Percentiles rank a stretch among this genome's conserved stretches.
Evolutionary conservation across 2,888 invertebrate genomes (phyloP).

Genomic region (Xanthia togata): DNA sequence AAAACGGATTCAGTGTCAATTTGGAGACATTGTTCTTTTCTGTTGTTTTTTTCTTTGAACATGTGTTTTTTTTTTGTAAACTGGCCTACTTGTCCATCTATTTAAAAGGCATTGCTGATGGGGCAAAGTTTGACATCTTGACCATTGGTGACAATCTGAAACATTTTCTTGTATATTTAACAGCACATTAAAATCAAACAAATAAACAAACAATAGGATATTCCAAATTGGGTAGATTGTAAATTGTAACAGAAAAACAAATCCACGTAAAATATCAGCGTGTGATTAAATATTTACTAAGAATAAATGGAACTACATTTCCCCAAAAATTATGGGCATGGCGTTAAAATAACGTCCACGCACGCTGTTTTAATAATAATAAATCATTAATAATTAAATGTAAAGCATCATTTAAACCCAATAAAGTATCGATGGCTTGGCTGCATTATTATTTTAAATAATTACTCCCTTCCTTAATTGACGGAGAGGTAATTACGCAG

Average conservation of each 20-base stretch:
- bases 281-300: neutral
- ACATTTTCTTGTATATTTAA: neutral
- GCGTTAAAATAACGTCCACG: neutral
- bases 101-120: neutral
- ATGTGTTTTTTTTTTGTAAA: neutral
- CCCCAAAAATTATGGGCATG: neutral
- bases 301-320: neutral
- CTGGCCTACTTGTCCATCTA: neutral
- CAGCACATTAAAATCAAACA: neutral
- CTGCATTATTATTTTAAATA: conserved; percentile 33
- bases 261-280: neutral
- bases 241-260: neutral
- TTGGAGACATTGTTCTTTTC: conserved; percentile 5
- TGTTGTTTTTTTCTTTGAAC: neutral
- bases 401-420: conserved; percentile 22
- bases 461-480: conserved; percentile 20
- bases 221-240: neutral
- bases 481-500: conserved; percentile 40
- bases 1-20: conserved; percentile 14
- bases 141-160: neutral
- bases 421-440: conserved; percentile 14
- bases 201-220: neutral
- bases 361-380: conserved; percentile 10
- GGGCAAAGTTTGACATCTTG: neutral
- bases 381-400: conserved; percentile 22